Conservation (phyloP, 2,888 invertebrate species). For the Mesochorus sp. region DNA sequence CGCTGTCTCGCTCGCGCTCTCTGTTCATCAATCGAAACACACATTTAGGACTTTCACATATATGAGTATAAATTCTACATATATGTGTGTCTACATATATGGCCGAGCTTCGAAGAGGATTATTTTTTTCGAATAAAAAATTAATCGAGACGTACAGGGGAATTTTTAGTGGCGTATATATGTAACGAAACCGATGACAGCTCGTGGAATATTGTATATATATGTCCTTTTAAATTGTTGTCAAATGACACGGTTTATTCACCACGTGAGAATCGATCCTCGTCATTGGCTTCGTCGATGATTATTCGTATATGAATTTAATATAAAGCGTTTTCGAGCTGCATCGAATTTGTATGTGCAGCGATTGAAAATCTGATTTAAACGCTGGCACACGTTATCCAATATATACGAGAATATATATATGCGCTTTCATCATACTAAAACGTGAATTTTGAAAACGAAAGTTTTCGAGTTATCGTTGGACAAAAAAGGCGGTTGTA, state of each 20-base stretch:
- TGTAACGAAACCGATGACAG: too few relatives aligned
- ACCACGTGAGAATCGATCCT: too few relatives aligned
- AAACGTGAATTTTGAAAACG: constrained; percentile 21
- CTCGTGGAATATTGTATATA: not conserved
- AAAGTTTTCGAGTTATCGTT: constrained; percentile 30
- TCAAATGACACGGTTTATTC: too few relatives aligned
- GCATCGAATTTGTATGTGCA: too few relatives aligned
- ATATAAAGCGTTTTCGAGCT: too few relatives aligned
- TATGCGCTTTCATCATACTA: too few relatives aligned
- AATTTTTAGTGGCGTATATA: constrained; percentile 26
- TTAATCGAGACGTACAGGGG: constrained; percentile 53
- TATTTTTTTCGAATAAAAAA: constrained; percentile 59
- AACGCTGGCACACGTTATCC: too few relatives aligned
- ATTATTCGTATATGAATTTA: too few relatives aligned
- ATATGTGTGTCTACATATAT: not conserved
- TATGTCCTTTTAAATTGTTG: not conserved
- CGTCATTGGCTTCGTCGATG: too few relatives aligned
- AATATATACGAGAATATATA: too few relatives aligned
- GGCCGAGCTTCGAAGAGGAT: constrained; percentile 38
- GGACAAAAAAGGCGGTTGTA: not conserved
- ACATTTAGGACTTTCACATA: too few relatives aligned
- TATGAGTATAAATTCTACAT: not conserved
- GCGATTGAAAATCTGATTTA: too few relatives aligned
- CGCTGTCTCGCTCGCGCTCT: constrained; percentile 36
- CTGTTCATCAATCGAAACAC: constrained; percentile 46